Conservation (phyloP, 2,888 invertebrate species). For the Sesia apiformis region DNA sequence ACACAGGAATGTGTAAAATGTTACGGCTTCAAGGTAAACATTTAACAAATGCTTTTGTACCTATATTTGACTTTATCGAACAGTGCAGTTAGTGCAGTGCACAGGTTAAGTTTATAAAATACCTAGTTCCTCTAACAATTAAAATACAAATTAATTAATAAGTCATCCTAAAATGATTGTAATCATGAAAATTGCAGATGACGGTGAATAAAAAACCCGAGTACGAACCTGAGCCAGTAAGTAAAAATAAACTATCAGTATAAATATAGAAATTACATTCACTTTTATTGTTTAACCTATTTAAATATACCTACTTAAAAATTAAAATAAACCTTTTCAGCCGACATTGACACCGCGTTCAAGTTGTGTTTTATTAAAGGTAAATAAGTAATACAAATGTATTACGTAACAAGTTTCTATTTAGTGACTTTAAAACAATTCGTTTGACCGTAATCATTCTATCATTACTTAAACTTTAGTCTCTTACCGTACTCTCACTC, state of each 20-base stretch:
- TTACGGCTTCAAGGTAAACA: conserved; percentile 38
- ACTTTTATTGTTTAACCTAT: neutral
- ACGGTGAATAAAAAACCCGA: conserved; percentile 32
- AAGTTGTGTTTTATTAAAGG: conserved; percentile 46
- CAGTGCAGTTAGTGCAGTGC: neutral
- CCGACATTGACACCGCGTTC: conserved; percentile 49
- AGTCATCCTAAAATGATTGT: neutral
- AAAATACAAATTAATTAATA: neutral
- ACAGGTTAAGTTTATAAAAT: neutral
- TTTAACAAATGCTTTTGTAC: no score
- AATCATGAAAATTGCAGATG: conserved; percentile 24
- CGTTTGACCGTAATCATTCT: no score
- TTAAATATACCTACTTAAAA: neutral
- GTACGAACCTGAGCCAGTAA: conserved; percentile 32
- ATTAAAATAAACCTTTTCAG: conserved; percentile 13
- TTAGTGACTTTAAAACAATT: no score
- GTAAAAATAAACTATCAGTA: conserved; percentile 5
- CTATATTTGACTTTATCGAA: neutral
- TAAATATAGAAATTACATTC: no score
- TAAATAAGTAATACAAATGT: conserved; percentile 8
- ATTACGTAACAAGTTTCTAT: no score
- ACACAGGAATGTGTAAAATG: conserved; percentile 25
- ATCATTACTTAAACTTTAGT: no score
- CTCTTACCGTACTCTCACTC: no score
- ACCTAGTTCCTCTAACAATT: no score